phyloP scores from a whole-genome alignment of 2,797 vertebrate genomes.

The Cottoperca gobio region DNA sequence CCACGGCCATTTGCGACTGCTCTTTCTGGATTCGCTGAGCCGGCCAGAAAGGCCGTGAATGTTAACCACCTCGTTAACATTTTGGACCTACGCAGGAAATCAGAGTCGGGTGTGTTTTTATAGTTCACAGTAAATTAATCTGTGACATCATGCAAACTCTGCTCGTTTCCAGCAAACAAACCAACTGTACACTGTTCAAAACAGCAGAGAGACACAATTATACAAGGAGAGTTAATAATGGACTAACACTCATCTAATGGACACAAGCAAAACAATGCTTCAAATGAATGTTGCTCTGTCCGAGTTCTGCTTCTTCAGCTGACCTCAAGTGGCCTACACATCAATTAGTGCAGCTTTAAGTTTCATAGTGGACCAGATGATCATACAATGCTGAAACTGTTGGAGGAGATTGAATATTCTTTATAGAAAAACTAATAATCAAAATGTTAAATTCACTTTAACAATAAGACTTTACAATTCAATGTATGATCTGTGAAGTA shows the following conservation, averaged over 20 bases:
- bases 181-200: too few relatives aligned
- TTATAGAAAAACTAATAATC: background rate
- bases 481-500: background rate
- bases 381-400: background rate
- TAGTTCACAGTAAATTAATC: background rate
- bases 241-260: too few relatives aligned
- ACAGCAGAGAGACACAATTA: too few relatives aligned
- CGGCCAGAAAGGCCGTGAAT: slow-evolving; percentile 30
- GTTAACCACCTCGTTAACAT: slow-evolving; percentile 62
- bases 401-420: background rate
- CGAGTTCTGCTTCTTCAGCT: too few relatives aligned
- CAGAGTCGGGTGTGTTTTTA: slow-evolving; percentile 35
- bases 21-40: background rate
- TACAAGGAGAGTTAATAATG: too few relatives aligned
- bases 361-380: background rate
- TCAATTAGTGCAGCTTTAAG: background rate
- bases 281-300: too few relatives aligned
- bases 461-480: background rate
- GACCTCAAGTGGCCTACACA: background rate
- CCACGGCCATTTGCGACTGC: background rate
- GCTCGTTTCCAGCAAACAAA: too few relatives aligned
- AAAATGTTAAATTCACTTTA: background rate
- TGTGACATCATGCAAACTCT: background rate
- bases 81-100: slow-evolving; percentile 42
- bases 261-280: too few relatives aligned